Conservation (phyloP, 2,797 vertebrate genomes). For the Esox masquinongy region DNA sequence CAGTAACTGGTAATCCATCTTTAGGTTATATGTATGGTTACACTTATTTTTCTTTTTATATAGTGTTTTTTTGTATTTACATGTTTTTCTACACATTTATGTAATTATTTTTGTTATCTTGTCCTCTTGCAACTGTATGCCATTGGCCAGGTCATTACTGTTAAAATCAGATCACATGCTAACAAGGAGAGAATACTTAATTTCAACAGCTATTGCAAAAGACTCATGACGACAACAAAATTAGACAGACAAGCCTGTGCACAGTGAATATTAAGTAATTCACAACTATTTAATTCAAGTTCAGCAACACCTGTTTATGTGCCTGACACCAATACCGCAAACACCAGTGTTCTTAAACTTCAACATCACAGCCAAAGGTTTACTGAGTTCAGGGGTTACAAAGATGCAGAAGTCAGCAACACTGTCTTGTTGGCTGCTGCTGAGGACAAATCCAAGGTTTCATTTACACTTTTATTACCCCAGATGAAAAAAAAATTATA, state of each 20-base stretch:
- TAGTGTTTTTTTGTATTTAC: no score
- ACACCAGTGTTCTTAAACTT: neutral
- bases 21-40: neutral
- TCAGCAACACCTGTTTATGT: constrained; percentile 35
- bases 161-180: neutral
- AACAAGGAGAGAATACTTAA: neutral
- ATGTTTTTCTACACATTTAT: no score
- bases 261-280: neutral
- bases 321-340: neutral
- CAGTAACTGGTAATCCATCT: neutral
- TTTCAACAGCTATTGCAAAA: neutral
- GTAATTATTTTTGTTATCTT: no score
- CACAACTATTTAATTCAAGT: neutral
- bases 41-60: no score
- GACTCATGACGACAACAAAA: neutral
- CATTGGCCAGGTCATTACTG: no score
- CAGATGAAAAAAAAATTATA: neutral
- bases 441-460: neutral
- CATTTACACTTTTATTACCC: neutral
- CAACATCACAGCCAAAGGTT: constrained; percentile 8
- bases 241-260: no score
- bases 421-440: no score
- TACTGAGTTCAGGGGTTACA: neutral
- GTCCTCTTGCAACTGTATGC: no score
- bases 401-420: neutral